Conservation (phyloP, 2,888 invertebrate species). For the Tetheella fluctuosa region DNA sequence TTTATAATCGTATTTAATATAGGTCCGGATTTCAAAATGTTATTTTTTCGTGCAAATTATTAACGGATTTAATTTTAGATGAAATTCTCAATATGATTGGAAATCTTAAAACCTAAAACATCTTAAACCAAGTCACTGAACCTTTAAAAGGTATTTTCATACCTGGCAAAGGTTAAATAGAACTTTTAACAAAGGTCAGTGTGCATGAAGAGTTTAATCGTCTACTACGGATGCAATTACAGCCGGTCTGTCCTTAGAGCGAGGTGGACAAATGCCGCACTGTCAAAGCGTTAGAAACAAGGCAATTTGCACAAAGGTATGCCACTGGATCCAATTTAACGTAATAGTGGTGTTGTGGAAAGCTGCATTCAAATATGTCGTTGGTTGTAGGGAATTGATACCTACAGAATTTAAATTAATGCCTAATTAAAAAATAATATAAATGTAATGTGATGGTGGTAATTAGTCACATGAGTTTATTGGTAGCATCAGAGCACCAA, state of each 20-base stretch:
- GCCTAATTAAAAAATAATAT: no score
- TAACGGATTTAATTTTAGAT: no score
- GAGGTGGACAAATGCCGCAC: conserved; percentile 34
- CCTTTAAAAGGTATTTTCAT: conserved; percentile 9
- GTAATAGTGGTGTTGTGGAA: conserved; percentile 20
- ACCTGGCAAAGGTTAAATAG: conserved; percentile 8
- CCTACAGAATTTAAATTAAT: not conserved
- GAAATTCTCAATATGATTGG: no score
- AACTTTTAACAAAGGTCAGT: conserved; percentile 25
- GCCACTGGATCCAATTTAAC: conserved; percentile 49
- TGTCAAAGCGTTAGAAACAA: conserved; percentile 46
- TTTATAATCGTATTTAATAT: conserved; percentile 15
- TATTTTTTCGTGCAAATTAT: not conserved
- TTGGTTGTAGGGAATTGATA: not conserved
- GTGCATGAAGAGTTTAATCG: conserved; percentile 20
- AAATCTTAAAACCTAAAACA: not conserved
- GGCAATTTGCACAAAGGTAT: conserved; percentile 53
- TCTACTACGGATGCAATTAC: conserved; percentile 30
- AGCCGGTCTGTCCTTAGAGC: conserved; percentile 16
- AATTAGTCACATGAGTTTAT: conserved; percentile 14
- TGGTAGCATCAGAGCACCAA: no score
- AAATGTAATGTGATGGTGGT: conserved; percentile 2
- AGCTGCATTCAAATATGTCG: not conserved
- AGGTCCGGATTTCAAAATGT: not conserved
- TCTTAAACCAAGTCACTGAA: not conserved